A percentile compares a stretch with the other conserved stretches of the same genome.
phyloP scores from a whole-genome alignment of 2,113 vertebrate genomes.

The Talpa occidentalis region DNA sequence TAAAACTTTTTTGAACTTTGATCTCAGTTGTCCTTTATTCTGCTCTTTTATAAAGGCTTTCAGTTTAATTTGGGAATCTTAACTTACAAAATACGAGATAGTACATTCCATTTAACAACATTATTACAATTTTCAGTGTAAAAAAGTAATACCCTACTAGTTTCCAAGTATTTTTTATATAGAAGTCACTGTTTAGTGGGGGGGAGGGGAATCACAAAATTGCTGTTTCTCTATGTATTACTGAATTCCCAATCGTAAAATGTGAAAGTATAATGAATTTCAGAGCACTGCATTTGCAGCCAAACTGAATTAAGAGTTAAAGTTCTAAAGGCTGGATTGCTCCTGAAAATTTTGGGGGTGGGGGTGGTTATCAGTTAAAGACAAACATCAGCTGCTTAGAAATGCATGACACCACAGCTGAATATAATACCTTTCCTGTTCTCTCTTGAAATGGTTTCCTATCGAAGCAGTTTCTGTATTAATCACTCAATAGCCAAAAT shows the following conservation, averaged over 20 bases:
- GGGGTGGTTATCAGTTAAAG: conserved; percentile 62
- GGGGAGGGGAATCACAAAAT: background rate
- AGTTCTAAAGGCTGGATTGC: conserved; percentile 54
- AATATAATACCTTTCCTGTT: conserved; percentile 84
- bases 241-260: background rate
- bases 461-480: conserved; percentile 60
- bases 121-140: background rate
- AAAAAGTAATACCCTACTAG: background rate
- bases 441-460: conserved; percentile 79
- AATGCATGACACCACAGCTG: conserved; percentile 70
- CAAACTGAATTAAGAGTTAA: conserved; percentile 78
- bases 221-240: background rate
- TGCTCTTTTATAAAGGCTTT: background rate
- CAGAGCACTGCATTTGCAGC: background rate
- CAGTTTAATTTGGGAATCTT: background rate
- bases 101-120: background rate
- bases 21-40: background rate
- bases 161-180: conserved; percentile 11
- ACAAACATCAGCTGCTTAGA: conserved; percentile 81
- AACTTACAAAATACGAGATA: background rate
- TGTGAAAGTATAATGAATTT: background rate
- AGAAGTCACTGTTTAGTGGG: background rate
- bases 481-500: conserved; percentile 78
- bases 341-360: conserved; percentile 65
- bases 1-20: conserved; percentile 13